These are phyloP conservation scores for Tenualosa ilisha DNA, from an alignment of 2,797 vertebrate genomes.

Conservation along the genomic window DNA sequence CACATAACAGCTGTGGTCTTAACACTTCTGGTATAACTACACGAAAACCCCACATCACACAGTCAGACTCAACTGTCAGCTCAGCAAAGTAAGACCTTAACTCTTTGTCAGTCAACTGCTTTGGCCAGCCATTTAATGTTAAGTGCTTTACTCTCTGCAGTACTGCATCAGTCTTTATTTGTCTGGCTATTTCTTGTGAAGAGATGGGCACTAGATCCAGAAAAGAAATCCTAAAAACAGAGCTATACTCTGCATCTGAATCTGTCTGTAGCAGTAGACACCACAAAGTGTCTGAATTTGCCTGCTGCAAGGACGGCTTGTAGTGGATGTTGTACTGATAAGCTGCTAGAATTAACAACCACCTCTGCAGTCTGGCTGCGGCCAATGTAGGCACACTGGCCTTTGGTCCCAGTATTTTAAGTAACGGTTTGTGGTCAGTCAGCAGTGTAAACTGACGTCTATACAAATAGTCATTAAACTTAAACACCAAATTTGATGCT, in stretches of 20 bases:
- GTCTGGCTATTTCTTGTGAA: conserved; percentile 9
- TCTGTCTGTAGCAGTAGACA: background rate
- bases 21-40: conserved; percentile 4
- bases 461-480: no score
- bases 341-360: no score
- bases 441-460: no score
- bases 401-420: no score
- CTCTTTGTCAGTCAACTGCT: background rate
- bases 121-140: conserved; percentile 21
- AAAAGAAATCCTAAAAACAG: background rate
- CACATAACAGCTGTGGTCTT: background rate
- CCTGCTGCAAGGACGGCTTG: conserved; percentile 28
- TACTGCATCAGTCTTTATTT: background rate
- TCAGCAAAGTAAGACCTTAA: conserved; percentile 18
- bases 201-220: background rate
- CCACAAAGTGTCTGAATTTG: conserved; percentile 25
- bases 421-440: no score
- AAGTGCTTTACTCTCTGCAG: conserved; percentile 23
- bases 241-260: background rate
- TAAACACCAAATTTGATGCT: no score
- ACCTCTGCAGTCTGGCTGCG: no score
- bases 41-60: conserved; percentile 28
- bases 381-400: no score
- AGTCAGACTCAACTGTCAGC: conserved; percentile 26
- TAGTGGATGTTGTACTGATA: no score